phyloP scores from a whole-genome alignment of 2,797 vertebrate species.

The Stomatorhinus walkeri region DNA sequence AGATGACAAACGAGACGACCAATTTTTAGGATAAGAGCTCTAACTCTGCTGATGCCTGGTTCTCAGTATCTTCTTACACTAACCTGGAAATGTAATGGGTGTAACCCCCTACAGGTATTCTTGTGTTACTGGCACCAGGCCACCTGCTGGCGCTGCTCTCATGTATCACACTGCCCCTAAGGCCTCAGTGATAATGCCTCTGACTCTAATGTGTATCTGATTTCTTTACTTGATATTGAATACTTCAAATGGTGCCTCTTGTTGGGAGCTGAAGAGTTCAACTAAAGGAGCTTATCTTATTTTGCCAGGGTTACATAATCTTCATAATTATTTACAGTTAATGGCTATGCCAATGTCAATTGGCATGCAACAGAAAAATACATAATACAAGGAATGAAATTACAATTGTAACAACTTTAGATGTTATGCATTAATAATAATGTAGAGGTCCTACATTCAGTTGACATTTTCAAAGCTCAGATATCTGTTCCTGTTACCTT shows the following conservation, averaged over 20 bases:
- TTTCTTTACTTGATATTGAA: not conserved
- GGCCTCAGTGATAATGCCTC: constrained; percentile 95
- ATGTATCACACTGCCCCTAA: constrained; percentile 61
- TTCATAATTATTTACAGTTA: not conserved
- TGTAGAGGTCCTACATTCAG: not conserved
- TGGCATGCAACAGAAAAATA: not conserved
- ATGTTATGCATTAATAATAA: not conserved
- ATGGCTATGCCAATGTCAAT: not conserved
- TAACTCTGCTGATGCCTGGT: not conserved
- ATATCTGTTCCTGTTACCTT: not conserved
- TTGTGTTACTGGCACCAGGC: not conserved
- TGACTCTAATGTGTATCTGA: constrained; percentile 98
- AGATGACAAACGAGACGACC: not conserved
- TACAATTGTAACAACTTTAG: not conserved
- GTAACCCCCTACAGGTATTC: not conserved
- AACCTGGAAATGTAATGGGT: not conserved
- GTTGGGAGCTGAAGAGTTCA: not conserved
- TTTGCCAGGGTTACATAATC: not conserved
- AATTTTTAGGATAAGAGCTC: not conserved
- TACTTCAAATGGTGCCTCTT: not conserved
- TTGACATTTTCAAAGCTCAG: not conserved
- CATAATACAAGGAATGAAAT: not conserved
- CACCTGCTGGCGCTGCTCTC: not conserved
- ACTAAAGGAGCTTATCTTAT: not conserved
- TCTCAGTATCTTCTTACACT: not conserved